These are phyloP conservation scores for Enteromius mattozi DNA, from an alignment of 2,797 vertebrate genomes.

Conservation along the genomic window DNA sequence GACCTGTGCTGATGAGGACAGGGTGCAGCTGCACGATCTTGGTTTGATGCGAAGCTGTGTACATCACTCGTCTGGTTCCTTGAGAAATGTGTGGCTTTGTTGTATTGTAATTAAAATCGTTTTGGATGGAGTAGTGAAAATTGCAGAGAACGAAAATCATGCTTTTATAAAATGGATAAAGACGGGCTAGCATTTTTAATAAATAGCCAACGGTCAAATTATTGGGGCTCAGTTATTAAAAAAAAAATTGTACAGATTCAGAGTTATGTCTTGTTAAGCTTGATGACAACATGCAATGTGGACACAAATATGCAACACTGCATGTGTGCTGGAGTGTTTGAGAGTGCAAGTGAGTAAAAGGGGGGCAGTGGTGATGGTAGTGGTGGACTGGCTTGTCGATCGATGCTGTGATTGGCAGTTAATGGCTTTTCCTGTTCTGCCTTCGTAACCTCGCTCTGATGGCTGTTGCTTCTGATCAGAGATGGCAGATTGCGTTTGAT, in stretches of 20 bases:
- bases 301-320: constrained; percentile 25
- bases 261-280: constrained; percentile 12
- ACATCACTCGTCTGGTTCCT: neutral
- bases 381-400: constrained; percentile 80
- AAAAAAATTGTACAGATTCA: neutral
- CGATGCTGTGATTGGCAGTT: constrained; percentile 88
- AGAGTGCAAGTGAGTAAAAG: constrained; percentile 10
- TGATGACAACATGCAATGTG: constrained; percentile 16
- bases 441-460: constrained; percentile 83
- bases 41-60: neutral
- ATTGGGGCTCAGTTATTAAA: neutral
- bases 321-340: constrained; percentile 31
- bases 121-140: neutral
- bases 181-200: neutral
- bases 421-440: constrained; percentile 87
- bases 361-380: constrained; percentile 65
- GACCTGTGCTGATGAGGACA: neutral
- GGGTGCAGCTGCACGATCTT: neutral
- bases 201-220: neutral
- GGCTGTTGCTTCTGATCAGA: constrained; percentile 84
- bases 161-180: neutral
- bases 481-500: constrained; percentile 84
- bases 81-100: neutral
- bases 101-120: neutral
- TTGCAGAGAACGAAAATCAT: neutral